Evolutionary conservation across 2,888 invertebrate species (phyloP).

Genomic region (Polymixis flavicincta): DNA sequence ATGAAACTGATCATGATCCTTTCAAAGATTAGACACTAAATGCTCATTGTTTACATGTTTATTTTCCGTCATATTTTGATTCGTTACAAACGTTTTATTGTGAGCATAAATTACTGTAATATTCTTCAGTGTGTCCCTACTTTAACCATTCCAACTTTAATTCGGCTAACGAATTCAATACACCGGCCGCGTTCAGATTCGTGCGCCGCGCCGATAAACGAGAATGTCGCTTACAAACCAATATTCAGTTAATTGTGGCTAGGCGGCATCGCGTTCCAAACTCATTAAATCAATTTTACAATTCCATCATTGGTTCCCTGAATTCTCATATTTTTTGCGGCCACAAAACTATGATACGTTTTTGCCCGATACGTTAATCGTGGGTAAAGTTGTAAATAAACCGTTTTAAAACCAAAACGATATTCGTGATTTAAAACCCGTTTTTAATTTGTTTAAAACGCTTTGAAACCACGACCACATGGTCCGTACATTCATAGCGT

Average conservation of each 20-base stretch:
- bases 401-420: no score
- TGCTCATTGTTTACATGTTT: background rate
- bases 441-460: no score
- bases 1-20: no score
- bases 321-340: background rate
- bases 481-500: no score
- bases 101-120: background rate
- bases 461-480: no score
- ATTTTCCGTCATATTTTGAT: background rate
- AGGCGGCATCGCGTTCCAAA: conserved; percentile 4
- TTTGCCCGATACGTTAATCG: background rate
- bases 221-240: conserved; percentile 58
- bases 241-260: conserved; percentile 46
- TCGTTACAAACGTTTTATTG: background rate
- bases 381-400: no score
- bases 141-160: conserved; percentile 18
- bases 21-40: background rate
- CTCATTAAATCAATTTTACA: conserved; percentile 45
- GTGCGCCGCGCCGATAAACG: conserved; percentile 47
- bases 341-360: background rate
- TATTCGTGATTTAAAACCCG: no score
- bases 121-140: background rate
- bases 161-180: conserved; percentile 44
- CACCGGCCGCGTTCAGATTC: conserved; percentile 23
- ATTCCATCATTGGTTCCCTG: background rate